phyloP scores from a whole-genome alignment of 2,797 vertebrate species.

The Ispidina picta region DNA sequence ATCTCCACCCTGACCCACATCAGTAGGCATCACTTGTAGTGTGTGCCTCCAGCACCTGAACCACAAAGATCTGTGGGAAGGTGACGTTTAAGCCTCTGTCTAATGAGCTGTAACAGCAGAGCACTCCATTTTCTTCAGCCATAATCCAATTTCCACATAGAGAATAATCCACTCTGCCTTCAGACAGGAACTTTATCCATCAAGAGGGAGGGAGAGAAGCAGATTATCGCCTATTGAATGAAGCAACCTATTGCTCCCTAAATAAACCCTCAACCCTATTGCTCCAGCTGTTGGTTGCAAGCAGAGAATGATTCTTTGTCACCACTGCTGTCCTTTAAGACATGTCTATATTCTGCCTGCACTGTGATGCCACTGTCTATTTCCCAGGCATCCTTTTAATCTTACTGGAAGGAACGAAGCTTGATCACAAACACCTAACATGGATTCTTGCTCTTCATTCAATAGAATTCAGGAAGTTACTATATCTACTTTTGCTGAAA shows the following conservation, averaged over 20 bases:
- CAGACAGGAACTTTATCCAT: slow-evolving; percentile 19
- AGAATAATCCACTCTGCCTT: slow-evolving; percentile 42
- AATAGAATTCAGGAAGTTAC: not conserved
- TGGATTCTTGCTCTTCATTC: not conserved
- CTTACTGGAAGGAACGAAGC: not conserved
- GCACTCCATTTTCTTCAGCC: slow-evolving; percentile 14
- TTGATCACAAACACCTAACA: not conserved
- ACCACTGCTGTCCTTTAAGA: not conserved
- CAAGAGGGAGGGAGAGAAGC: not conserved
- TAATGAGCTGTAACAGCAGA: slow-evolving; percentile 14
- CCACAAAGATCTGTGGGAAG: not conserved
- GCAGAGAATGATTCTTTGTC: not conserved
- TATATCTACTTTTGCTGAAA: not conserved
- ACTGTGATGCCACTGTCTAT: not conserved
- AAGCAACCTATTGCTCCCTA: not conserved
- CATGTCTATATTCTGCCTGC: not conserved
- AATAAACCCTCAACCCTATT: not conserved
- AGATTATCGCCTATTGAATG: slow-evolving; percentile 29
- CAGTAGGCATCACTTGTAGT: fast-evolving
- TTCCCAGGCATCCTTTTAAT: not conserved
- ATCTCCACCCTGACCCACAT: not conserved
- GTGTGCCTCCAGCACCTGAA: not conserved
- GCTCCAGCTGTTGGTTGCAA: not conserved
- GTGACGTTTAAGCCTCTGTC: slow-evolving; percentile 1
- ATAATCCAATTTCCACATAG: slow-evolving; percentile 55